A percentile compares a stretch with the other conserved stretches of the same genome.
Conservation (phyloP, 2,797 vertebrate genomes). For the Chrosomus eos region DNA sequence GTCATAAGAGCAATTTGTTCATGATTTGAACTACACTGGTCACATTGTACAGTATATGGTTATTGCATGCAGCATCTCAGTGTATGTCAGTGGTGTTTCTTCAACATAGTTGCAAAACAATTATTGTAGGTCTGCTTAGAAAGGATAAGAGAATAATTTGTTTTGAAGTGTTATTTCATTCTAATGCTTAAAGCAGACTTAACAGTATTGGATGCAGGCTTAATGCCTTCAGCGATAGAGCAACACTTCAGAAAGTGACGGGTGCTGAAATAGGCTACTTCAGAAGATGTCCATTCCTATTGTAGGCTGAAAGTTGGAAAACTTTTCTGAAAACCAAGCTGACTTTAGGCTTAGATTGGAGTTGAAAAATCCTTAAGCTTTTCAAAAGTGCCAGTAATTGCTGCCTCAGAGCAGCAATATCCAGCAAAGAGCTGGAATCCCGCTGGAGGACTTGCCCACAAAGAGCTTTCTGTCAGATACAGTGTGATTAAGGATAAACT, state of each 20-base stretch:
- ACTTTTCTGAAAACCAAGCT: conserved; percentile 40
- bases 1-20: background rate
- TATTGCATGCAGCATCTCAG: background rate
- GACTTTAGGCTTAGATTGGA: conserved; percentile 46
- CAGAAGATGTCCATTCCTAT: conserved; percentile 15
- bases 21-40: background rate
- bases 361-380: conserved; percentile 45
- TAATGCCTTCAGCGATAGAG: conserved; percentile 3
- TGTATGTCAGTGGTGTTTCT: background rate
- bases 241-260: conserved; percentile 42
- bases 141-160: conserved; percentile 1
- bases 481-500: conserved; percentile 39
- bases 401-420: conserved; percentile 46
- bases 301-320: conserved; percentile 13
- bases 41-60: background rate
- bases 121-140: background rate
- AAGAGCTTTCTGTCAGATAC: conserved; percentile 43
- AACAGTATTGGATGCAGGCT: conserved; percentile 9
- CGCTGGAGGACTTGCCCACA: conserved; percentile 34
- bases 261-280: conserved; percentile 39
- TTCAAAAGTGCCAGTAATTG: conserved; percentile 51
- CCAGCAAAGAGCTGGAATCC: conserved; percentile 23
- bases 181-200: conserved; percentile 5
- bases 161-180: conserved; percentile 12
- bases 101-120: background rate